These are phyloP conservation scores for Poicephalus meyeri DNA, from an alignment of 2,113 vertebrate species.

Conservation along the genomic window DNA sequence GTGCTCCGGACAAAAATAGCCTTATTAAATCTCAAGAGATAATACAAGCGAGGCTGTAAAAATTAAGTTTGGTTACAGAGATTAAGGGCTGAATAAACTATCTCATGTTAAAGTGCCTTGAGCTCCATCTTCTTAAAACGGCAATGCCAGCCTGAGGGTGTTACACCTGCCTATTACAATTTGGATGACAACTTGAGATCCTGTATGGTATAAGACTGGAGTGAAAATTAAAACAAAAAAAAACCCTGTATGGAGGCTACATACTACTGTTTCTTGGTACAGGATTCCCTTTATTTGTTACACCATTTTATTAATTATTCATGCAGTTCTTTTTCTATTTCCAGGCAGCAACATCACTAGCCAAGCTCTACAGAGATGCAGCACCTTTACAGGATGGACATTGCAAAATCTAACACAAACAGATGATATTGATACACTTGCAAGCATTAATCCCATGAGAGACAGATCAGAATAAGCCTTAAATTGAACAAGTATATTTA, in stretches of 20 bases:
- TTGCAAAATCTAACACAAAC: neutral
- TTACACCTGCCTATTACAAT: neutral
- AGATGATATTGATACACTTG: neutral
- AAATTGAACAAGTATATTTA: neutral
- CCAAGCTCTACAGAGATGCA: neutral
- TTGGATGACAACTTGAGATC: neutral
- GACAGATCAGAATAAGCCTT: neutral
- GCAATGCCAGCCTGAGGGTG: neutral
- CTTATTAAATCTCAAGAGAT: neutral
- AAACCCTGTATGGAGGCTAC: neutral
- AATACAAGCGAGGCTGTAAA: neutral
- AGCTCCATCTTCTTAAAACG: neutral
- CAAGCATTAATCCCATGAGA: neutral
- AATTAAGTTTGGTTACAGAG: neutral
- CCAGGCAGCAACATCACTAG: neutral
- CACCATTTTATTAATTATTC: slow-evolving; percentile 10
- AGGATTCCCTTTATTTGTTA: neutral
- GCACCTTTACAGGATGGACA: neutral
- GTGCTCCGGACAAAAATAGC: neutral
- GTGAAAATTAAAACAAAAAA: neutral
- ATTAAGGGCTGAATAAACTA: slow-evolving; percentile 5
- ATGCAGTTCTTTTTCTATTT: neutral
- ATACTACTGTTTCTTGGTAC: neutral
- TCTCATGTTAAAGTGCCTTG: neutral
- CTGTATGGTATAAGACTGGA: neutral